Evolutionary conservation across 1,140 invertebrate genomes (phyloP).

Genomic region (Lepidotrigona ventralis): DNA sequence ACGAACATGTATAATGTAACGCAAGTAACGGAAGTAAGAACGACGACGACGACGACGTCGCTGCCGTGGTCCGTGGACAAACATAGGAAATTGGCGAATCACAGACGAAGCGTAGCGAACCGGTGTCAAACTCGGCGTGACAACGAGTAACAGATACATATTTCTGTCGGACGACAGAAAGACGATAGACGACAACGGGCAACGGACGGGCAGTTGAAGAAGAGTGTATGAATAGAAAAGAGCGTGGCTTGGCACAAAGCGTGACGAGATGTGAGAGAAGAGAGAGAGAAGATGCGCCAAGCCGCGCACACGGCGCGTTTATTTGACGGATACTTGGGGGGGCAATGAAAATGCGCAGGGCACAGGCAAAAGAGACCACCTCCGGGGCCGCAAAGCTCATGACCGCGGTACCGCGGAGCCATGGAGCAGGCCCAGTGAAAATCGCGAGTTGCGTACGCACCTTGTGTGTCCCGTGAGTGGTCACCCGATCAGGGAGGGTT

Average conservation of each 20-base stretch:
- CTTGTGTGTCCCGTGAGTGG: constrained; percentile 85
- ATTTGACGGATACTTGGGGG: constrained; percentile 67
- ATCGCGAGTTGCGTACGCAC: constrained; percentile 93
- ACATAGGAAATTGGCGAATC: not conserved
- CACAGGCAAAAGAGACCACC: constrained; percentile 71
- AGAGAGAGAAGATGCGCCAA: constrained; percentile 53
- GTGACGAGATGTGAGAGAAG: constrained; percentile 24
- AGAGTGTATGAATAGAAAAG: constrained; percentile 36
- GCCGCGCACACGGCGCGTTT: constrained; percentile 66
- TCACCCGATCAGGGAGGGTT: constrained; percentile 64
- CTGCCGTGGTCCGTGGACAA: not conserved
- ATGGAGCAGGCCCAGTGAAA: constrained; percentile 90
- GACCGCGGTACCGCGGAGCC: constrained; percentile 67
- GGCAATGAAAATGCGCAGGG: constrained; percentile 73
- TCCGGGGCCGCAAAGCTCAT: constrained; percentile 71
- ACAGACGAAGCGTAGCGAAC: not conserved
- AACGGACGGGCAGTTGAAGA: constrained; percentile 33
- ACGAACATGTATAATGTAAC: not conserved
- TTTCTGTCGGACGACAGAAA: not conserved
- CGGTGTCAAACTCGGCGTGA: constrained; percentile 4
- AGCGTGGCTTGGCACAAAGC: constrained; percentile 41
- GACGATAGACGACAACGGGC: constrained; percentile 30
- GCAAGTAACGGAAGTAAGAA: not conserved
- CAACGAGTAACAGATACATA: not conserved
- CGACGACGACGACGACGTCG: not conserved